A percentile compares a stretch with the other conserved stretches of the same genome.
Evolutionary conservation across 2,797 vertebrate species (phyloP).

Genomic region (Dicrostonyx torquatus): DNA sequence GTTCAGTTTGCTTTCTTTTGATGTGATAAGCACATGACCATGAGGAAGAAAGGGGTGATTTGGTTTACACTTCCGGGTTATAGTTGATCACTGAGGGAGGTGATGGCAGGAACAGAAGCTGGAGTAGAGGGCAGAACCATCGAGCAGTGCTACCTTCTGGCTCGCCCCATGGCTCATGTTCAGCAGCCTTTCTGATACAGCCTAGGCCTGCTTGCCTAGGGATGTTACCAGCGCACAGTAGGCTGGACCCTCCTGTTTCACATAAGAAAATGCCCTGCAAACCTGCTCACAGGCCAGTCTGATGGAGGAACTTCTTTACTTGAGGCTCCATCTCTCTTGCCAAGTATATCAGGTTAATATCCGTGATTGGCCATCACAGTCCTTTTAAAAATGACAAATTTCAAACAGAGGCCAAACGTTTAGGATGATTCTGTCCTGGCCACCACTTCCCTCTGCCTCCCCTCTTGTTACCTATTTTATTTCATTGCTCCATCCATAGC

Average conservation of each 20-base stretch:
- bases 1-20: neutral
- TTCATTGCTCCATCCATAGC: neutral
- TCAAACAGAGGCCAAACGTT: neutral
- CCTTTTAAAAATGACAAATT: neutral
- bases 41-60: neutral
- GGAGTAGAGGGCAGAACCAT: neutral
- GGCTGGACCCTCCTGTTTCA: neutral
- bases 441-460: neutral
- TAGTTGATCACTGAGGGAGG: neutral
- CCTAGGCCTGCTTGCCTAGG: neutral
- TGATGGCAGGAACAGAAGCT: neutral
- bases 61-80: neutral
- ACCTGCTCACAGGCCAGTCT: neutral
- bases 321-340: neutral
- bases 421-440: neutral
- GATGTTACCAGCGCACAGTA: neutral
- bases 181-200: neutral
- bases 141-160: neutral
- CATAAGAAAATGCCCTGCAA: neutral
- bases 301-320: neutral
- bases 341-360: neutral
- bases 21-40: neutral
- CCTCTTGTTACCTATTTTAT: neutral
- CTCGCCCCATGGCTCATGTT: neutral
- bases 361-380: neutral